phyloP scores from a whole-genome alignment of 2,797 vertebrate genomes.

The Myioborus melanocephalus region DNA sequence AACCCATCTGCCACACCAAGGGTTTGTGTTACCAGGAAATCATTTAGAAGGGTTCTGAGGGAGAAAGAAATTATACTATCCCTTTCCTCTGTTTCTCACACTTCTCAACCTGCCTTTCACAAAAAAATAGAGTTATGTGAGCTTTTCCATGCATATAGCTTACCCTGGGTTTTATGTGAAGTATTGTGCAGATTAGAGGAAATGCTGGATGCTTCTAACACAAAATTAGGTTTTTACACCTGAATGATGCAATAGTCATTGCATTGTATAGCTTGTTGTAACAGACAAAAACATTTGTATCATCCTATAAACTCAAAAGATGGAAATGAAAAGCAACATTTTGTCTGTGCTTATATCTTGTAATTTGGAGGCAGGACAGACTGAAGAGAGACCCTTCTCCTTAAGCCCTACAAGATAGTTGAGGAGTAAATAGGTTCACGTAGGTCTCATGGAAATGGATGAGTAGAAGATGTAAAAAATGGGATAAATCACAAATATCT shows the following conservation, averaged over 20 bases:
- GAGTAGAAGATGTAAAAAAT: neutral
- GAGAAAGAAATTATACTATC: slow-evolving; percentile 44
- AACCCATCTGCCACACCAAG: slow-evolving; percentile 47
- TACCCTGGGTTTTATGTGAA: neutral
- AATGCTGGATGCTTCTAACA: neutral
- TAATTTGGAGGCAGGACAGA: neutral
- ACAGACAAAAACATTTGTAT: neutral
- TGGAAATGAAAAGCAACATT: neutral
- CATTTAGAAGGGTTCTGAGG: slow-evolving; percentile 29
- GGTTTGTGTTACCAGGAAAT: slow-evolving; percentile 57
- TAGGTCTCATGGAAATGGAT: neutral
- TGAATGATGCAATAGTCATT: neutral
- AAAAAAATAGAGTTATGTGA: neutral
- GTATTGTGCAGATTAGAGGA: neutral
- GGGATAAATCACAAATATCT: neutral
- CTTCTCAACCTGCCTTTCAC: slow-evolving; percentile 8
- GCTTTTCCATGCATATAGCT: neutral
- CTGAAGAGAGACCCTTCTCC: neutral
- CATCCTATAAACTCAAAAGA: neutral
- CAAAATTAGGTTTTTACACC: neutral
- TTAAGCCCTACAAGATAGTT: neutral
- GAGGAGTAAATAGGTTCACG: neutral
- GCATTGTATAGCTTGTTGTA: neutral
- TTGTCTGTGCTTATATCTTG: neutral
- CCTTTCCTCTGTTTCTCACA: slow-evolving; percentile 29